Base-by-base conservation (phyloP, 2,797 vertebrate species). In the Chaunax sp. region DNA sequence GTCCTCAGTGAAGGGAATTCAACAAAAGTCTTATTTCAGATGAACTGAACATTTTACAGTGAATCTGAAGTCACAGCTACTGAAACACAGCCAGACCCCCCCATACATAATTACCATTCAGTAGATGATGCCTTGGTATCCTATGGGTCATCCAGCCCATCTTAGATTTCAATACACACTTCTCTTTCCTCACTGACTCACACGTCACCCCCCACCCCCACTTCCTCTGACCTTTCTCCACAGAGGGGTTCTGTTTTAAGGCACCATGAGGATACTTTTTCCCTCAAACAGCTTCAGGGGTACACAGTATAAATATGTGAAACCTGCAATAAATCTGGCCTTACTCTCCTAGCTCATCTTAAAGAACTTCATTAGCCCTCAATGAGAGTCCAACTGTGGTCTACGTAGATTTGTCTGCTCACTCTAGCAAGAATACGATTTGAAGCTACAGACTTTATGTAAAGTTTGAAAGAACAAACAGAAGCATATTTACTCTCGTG, bases 81-180 rank as follows among this genome's bases (percentile, higher is more conserved):
- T 59, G 20, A 64, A 68, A 56, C 23, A n/a, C 44, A 62, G n/a
- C n/a, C n/a, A n/a, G n/a, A n/a, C n/a, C n/a, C n/a, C 35, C 52
- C 45, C 65, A 81, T 50, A 69, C 76, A 72, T 70, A 82, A 81
- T 83, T 45, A 83, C 78, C 84, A 78, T 86, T 71, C 76, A 62
- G 57, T 54, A 83, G 67, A 64, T 1, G 63, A 49, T 76, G 60
- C 89, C 83, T 77, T 89, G 88, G 84, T 83, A 91, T 92, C 91
- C 92, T 84, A 58, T 74, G 71, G 90, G 86, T 90, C 86, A n/a
- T 92, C 72, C 72, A 59, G 63, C 60, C 40, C 58, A 41, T 52
- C 19, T n/a, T n/a, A n/a, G n/a, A n/a, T n/a, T n/a, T n/a, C n/a
- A n/a, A n/a, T n/a, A n/a, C n/a, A n/a, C n/a, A n/a, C n/a, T n/a